Percentiles rank a stretch among this genome's conserved stretches.
Evolutionary conservation across 2,797 vertebrate genomes (phyloP).

Genomic region (Morus bassanus): DNA sequence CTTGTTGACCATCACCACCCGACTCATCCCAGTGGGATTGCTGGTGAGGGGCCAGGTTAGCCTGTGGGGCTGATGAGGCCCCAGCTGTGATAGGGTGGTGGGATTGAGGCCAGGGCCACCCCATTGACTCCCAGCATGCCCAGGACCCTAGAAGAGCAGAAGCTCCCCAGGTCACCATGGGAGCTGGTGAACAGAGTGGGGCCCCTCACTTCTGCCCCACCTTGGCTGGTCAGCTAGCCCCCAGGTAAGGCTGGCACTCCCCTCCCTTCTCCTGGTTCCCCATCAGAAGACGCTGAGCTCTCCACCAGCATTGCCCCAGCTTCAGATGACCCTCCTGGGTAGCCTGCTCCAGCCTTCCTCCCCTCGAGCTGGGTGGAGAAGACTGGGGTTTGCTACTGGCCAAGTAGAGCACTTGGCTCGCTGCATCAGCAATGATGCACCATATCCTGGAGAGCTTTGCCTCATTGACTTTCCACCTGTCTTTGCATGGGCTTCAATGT

Average conservation of each 20-base stretch:
- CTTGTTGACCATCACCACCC: background rate
- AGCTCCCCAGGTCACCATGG: background rate
- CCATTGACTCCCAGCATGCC: background rate
- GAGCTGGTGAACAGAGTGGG: background rate
- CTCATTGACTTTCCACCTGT: background rate
- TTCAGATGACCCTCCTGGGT: background rate
- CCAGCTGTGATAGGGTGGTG: background rate
- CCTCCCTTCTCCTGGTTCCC: background rate
- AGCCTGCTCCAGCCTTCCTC: background rate
- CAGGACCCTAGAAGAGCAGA: background rate
- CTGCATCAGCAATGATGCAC: background rate
- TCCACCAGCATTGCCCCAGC: background rate
- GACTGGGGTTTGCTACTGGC: background rate
- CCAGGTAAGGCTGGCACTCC: background rate
- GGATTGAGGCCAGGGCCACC: background rate
- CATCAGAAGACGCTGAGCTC: background rate
- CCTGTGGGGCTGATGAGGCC: background rate
- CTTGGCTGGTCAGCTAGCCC: background rate
- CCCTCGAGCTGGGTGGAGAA: background rate
- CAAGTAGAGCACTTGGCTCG: background rate
- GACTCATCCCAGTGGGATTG: background rate
- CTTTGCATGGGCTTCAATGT: rapidly evolving
- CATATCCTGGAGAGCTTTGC: background rate
- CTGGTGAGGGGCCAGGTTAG: rapidly evolving
- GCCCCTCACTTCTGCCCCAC: background rate